A percentile compares a stretch with the other conserved stretches of the same genome.
Conservation (phyloP, 2,888 invertebrate genomes). For the Ctenicera cuprea region DNA sequence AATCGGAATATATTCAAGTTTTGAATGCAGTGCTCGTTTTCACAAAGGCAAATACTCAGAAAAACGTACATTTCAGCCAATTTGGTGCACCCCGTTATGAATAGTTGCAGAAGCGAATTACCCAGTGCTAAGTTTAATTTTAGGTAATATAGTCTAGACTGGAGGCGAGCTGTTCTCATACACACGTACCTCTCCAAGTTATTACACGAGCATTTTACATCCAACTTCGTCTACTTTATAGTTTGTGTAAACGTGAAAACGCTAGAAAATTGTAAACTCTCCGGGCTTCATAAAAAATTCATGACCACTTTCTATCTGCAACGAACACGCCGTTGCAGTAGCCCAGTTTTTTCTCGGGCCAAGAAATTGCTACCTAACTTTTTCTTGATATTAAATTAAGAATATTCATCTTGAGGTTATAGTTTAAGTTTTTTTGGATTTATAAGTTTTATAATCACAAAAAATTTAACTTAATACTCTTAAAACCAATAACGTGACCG, state of each 20-base stretch:
- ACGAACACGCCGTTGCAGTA: slow-evolving; percentile 14
- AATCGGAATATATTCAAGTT: background rate
- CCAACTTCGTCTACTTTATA: slow-evolving; percentile 39
- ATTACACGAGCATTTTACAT: slow-evolving; percentile 40
- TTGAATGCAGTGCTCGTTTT: slow-evolving; percentile 5
- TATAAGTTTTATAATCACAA: background rate
- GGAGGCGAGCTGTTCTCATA: slow-evolving; percentile 17
- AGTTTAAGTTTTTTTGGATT: too few relatives aligned
- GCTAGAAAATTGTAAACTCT: slow-evolving; percentile 44
- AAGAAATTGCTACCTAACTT: slow-evolving; percentile 19
- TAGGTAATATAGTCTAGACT: slow-evolving; percentile 32
- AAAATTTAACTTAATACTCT: background rate
- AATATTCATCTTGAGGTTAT: slow-evolving; percentile 21
- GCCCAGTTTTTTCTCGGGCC: slow-evolving; percentile 15
- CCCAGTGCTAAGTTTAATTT: slow-evolving; percentile 31
- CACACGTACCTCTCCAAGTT: slow-evolving; percentile 31
- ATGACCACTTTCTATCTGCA: slow-evolving; percentile 41
- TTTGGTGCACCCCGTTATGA: slow-evolving; percentile 24
- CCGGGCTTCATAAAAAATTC: slow-evolving; percentile 35
- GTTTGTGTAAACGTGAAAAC: slow-evolving; percentile 43
- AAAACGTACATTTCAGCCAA: slow-evolving; percentile 30
- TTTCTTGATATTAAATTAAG: slow-evolving; percentile 33
- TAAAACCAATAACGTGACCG: slow-evolving; percentile 12
- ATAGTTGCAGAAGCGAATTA: slow-evolving; percentile 25
- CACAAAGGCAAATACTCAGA: background rate